Evolutionary conservation across 2,113 vertebrate species (phyloP).

Genomic region (Toxostoma redivivum): DNA sequence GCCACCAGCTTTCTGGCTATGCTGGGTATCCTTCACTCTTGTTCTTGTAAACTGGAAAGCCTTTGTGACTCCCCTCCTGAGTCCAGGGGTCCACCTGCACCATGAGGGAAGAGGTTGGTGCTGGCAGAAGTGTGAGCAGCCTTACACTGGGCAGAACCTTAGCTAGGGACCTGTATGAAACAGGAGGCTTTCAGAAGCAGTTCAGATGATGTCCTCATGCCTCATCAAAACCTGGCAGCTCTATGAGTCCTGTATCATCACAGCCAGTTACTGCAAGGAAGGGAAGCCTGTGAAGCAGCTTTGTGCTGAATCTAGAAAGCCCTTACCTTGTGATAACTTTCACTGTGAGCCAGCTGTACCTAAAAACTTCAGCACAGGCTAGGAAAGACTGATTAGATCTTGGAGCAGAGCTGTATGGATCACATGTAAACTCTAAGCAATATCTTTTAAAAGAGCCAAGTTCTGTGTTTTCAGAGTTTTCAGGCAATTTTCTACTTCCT

Average conservation of each 20-base stretch:
- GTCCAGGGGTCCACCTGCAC: not conserved
- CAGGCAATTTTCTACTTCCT: not conserved
- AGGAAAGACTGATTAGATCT: not conserved
- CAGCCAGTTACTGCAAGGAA: not conserved
- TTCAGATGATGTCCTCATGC: not conserved
- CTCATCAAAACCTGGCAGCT: not conserved
- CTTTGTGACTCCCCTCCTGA: not conserved
- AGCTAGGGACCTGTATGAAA: not conserved
- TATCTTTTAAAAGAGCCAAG: not conserved
- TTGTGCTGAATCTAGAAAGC: not conserved
- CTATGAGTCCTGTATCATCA: not conserved
- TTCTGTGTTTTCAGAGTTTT: not conserved
- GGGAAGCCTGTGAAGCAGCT: not conserved
- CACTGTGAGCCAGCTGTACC: not conserved
- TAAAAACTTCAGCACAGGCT: not conserved
- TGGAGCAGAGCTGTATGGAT: not conserved
- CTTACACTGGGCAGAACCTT: not conserved
- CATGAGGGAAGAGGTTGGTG: not conserved
- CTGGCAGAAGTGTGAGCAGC: not conserved
- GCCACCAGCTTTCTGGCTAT: not conserved
- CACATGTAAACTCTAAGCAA: not conserved
- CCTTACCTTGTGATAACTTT: not conserved
- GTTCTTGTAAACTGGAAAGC: not conserved
- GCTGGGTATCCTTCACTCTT: not conserved
- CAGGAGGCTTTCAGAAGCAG: not conserved